Evolutionary conservation across 2,797 vertebrate genomes (phyloP), one percentile per base, ranked within the genome.

Genomic region (Eurystomus glaucurus): DNA sequence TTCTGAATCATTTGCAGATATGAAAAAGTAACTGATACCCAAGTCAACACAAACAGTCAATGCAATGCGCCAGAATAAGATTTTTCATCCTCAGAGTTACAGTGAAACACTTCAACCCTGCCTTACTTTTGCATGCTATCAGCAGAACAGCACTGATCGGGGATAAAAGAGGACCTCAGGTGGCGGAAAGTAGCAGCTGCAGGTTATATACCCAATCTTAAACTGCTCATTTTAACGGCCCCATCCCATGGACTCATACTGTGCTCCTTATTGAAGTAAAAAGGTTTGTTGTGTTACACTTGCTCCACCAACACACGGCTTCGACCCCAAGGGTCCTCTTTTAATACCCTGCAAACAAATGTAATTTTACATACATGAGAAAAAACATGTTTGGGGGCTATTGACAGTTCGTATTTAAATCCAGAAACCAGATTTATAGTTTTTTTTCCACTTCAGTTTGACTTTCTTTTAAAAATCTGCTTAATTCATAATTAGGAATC

Each of bases 141-240:
- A 54, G 43, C 60, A 61, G 37, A 50, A n/a, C 21, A 12, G 25
- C 11, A 28, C 55, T 25, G 43, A 79, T 25, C 21, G 9, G 64
- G 35, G 60, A 61, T 65, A 68, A 82, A 79, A 85, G 93, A 70
- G 84, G 95, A 95, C 95, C 96, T 87, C 97, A 87, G 90, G 94
- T 89, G 95, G 93, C 90, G 83, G 80, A 92, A 77, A 80, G 64
- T 6, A 64, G 86, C n/a, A 95, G 68, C 75, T 96, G 88, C 94
- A 92, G 54, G 4, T 88, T 35, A 14, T 71, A 1, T 5, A 3
- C 83, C 25, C 52, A 22, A 64, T 80, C 8, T 35, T 35, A 35
- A 35, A 35, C 35, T 8, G 31, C 35, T 66, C 10, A 5, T 57
- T 75, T 68, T 55, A 52, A 70, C 20, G 62, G 43, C 35, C 37